Evolutionary conservation across 2,113 vertebrate species (phyloP), one percentile per base, ranked within the genome.

Genomic region (Hemibagrus wyckioides): DNA sequence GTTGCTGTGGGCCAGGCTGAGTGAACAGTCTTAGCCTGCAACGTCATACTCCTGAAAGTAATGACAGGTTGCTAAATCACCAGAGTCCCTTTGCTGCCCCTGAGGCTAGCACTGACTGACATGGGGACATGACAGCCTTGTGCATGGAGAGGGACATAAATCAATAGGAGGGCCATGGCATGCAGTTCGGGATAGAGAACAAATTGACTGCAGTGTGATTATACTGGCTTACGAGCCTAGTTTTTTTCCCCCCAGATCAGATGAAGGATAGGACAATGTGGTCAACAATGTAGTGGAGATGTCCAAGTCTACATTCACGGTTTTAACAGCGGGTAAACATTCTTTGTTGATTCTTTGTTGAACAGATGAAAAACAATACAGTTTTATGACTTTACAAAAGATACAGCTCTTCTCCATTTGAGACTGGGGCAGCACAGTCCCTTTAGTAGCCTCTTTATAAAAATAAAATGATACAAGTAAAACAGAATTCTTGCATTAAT

Each of bases 71-170:
- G 88, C 89, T 92, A 92, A 92, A 92, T 91, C 83, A 92, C 86
- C 90, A 89, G 83, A 76, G 80, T 88, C 88, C 87, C 84, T 88
- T 57, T 85, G 89, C 88, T 89, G 90, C 76, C 86, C 92, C 87
- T 82, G 84, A 86, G 92, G 90, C 87, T 52, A 86, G 80, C 84
- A 61, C 61, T 93, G 93, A 95, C 73, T 91, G 93, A 93, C 88
- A 69, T 91, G 86, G 25, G 82, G 92, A 94, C 93, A 93, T 92
- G 94, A 92, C 93, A 93, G 93, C 88, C 89, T 86, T 90, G 87
- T 88, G 92, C 88, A 92, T 83, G 82, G 88, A 86, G 89, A 87
- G 87, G 80, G 90, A 91, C 92, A 91, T 80, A 86, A 94, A 94
- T 95, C 93, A 91, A 95, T 94, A 91, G 75, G 80, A 73, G 92